Evolutionary conservation across 1,140 invertebrate species (phyloP).

Genomic region (Bombyx mandarina): DNA sequence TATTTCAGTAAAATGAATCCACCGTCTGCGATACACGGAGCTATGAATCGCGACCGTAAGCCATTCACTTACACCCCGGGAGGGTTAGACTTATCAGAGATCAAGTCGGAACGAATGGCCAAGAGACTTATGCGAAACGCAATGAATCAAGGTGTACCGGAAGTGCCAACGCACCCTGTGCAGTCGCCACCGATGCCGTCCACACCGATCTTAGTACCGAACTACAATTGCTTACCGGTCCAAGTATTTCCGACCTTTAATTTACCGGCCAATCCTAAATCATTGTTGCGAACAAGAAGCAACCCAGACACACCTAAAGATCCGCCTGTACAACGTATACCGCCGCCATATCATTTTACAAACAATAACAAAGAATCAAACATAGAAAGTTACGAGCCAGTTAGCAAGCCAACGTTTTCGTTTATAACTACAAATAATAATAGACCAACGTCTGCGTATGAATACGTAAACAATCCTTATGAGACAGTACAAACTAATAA

Average conservation of each 20-base stretch:
- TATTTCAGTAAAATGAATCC: conserved; percentile 76
- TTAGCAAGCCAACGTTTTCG: conserved; percentile 16
- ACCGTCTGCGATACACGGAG: conserved; percentile 88
- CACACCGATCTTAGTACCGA: conserved; percentile 46
- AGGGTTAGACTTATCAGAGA: conserved; percentile 91
- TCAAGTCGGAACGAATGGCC: conserved; percentile 90
- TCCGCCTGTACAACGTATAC: conserved; percentile 11
- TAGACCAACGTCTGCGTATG: conserved; percentile 29
- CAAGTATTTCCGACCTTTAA: conserved; percentile 65
- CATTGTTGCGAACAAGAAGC: conserved; percentile 56
- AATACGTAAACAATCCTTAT: conserved; percentile 13
- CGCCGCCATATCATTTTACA: conserved; percentile 13
- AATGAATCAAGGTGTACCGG: conserved; percentile 71
- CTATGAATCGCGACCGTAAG: conserved; percentile 88
- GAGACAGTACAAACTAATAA: not conserved
- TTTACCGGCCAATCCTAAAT: conserved; percentile 64
- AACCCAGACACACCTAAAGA: conserved; percentile 38
- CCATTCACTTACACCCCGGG: conserved; percentile 95
- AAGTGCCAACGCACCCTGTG: conserved; percentile 47
- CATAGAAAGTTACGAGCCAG: conserved; percentile 14
- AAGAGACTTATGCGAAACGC: conserved; percentile 82
- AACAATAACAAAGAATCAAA: conserved; percentile 13
- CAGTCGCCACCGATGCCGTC: conserved; percentile 39
- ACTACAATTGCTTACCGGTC: conserved; percentile 59
- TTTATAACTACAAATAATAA: conserved; percentile 22